Conservation (phyloP, 1,140 invertebrate genomes). For the Calosoma granatense region DNA sequence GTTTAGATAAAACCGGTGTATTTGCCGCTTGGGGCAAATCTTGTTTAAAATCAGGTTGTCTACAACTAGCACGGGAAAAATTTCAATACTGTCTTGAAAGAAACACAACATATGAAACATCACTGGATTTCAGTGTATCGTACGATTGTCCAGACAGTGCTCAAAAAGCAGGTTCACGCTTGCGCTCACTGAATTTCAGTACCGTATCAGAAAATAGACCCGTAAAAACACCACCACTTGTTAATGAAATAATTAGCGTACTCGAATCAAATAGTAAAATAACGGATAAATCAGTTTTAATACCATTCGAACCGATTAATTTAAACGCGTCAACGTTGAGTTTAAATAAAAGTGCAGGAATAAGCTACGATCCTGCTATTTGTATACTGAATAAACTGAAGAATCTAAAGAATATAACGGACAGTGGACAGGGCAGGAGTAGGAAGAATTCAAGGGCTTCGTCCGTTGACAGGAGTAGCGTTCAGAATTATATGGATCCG, state of each 20-base stretch:
- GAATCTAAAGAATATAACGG: conserved; percentile 34
- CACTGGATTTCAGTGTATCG: neutral
- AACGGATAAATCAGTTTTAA: conserved; percentile 20
- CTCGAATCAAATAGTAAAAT: conserved; percentile 40
- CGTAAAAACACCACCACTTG: conserved; percentile 46
- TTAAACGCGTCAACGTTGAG: conserved; percentile 19
- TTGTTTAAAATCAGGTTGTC: conserved; percentile 68
- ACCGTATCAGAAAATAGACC: conserved; percentile 36
- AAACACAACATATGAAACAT: neutral
- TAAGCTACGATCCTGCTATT: conserved; percentile 24
- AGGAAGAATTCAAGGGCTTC: conserved; percentile 1
- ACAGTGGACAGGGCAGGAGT: conserved; percentile 19
- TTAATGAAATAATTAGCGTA: conserved; percentile 57
- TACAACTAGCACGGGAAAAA: conserved; percentile 59
- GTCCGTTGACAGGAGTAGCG: conserved; percentile 16
- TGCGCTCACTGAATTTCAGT: conserved; percentile 32
- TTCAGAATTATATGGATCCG: conserved; percentile 30
- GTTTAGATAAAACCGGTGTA: conserved; percentile 63
- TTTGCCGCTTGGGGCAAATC: conserved; percentile 81
- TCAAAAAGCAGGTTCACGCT: conserved; percentile 30
- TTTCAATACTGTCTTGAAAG: conserved; percentile 47
- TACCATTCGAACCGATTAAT: conserved; percentile 14
- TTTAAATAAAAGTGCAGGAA: conserved; percentile 13
- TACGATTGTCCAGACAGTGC: conserved; percentile 18
- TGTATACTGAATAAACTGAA: conserved; percentile 37